These are phyloP conservation scores for Natator depressus DNA, from an alignment of 2,113 vertebrate species.

Conservation along the genomic window DNA sequence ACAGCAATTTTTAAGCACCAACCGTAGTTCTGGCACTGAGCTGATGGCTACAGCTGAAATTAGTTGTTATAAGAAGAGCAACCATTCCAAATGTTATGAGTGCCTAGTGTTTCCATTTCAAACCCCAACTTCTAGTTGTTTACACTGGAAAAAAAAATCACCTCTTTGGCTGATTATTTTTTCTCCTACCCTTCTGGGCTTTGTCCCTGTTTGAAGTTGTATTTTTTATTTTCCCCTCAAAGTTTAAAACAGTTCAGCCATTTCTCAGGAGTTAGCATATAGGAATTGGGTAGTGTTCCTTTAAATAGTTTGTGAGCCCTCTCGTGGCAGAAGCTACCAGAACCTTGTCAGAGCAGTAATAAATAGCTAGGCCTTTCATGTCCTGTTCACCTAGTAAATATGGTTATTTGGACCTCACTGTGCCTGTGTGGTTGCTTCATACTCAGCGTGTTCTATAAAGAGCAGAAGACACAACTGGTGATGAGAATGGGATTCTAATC, in stretches of 20 bases:
- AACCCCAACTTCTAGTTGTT: neutral
- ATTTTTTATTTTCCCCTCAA: neutral
- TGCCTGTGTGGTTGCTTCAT: rapidly evolving
- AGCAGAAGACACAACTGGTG: neutral
- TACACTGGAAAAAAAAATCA: neutral
- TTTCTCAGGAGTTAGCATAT: neutral
- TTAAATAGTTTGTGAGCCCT: neutral
- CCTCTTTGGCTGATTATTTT: neutral
- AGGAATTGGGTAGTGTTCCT: rapidly evolving
- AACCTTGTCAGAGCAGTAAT: neutral
- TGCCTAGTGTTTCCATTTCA: neutral
- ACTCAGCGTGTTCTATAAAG: neutral
- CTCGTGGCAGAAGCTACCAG: neutral
- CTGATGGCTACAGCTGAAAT: neutral
- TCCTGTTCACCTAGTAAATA: neutral
- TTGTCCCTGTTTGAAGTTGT: neutral
- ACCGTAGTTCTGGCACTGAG: neutral
- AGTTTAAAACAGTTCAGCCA: neutral
- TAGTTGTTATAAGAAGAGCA: neutral
- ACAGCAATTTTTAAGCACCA: neutral
- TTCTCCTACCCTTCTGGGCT: neutral
- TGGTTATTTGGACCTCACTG: neutral
- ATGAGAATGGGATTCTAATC: neutral
- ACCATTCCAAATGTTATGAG: neutral
- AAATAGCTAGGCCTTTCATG: neutral